These are phyloP conservation scores for Anthrax anthrax DNA, from an alignment of 2,888 invertebrate species.

Conservation along the genomic window DNA sequence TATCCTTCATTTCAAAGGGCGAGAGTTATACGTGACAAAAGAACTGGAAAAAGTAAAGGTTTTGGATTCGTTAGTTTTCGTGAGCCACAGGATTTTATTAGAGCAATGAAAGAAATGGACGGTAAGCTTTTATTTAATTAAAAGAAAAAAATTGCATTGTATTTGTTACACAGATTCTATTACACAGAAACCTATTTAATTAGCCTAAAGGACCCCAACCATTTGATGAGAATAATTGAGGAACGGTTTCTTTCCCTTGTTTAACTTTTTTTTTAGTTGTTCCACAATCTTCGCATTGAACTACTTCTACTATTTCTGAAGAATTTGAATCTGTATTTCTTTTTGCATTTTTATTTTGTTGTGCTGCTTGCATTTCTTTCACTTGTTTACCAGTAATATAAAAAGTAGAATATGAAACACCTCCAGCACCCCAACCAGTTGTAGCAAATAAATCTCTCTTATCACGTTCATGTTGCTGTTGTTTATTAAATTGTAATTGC, in stretches of 20 bases:
- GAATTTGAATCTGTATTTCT: background rate
- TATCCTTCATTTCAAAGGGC: conserved; percentile 87
- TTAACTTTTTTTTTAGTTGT: background rate
- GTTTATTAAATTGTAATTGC: no score
- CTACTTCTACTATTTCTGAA: conserved; percentile 1
- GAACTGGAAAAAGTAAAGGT: conserved; percentile 96
- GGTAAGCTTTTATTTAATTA: conserved; percentile 53
- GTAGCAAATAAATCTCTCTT: conserved; percentile 36
- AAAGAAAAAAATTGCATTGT: background rate
- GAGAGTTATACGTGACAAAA: conserved; percentile 88
- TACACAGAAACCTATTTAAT: background rate
- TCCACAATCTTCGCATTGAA: background rate
- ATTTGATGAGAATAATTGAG: conserved; percentile 39
- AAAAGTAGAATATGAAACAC: conserved; percentile 38
- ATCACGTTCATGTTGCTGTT: background rate
- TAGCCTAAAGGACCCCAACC: conserved; percentile 38
- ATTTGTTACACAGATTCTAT: background rate
- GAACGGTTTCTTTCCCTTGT: conserved; percentile 32
- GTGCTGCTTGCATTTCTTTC: conserved; percentile 7
- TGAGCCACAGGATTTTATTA: conserved; percentile 92
- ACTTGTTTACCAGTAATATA: conserved; percentile 20
- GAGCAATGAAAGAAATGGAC: conserved; percentile 99
- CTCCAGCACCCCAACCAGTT: conserved; percentile 39
- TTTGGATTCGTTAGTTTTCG: conserved; percentile 98
- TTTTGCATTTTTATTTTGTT: background rate